phyloP scores from a whole-genome alignment of 1,140 invertebrate genomes.

The Drosophila simulans region DNA sequence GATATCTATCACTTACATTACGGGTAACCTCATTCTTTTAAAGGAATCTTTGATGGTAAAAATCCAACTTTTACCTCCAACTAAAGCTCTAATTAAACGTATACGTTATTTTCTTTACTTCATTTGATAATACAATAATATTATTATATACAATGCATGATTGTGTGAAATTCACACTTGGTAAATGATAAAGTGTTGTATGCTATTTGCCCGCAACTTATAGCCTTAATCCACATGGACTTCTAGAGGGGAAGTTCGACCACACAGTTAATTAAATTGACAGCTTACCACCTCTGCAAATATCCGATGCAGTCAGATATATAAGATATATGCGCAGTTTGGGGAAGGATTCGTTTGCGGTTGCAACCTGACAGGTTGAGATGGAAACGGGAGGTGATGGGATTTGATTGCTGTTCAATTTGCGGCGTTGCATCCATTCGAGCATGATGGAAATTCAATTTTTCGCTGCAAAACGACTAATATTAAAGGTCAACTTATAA shows the following conservation, averaged over 20 bases:
- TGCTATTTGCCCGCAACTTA: neutral
- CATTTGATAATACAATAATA: too few relatives aligned
- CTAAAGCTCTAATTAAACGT: too few relatives aligned
- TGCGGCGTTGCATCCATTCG: constrained; percentile 29
- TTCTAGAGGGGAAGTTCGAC: constrained; percentile 2
- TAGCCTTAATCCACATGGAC: constrained; percentile 5
- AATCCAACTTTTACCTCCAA: too few relatives aligned
- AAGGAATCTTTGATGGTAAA: too few relatives aligned
- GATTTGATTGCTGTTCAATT: constrained; percentile 41
- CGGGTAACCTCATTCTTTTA: too few relatives aligned
- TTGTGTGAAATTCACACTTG: too few relatives aligned
- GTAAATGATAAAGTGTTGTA: too few relatives aligned
- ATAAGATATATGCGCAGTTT: neutral
- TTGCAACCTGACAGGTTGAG: neutral
- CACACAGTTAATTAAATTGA: constrained; percentile 69
- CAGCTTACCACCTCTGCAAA: constrained; percentile 45
- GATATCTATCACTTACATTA: too few relatives aligned
- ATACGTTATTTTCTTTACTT: too few relatives aligned
- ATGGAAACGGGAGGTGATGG: neutral
- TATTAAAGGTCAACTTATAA: neutral
- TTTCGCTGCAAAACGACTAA: neutral
- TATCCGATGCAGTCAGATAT: constrained; percentile 20
- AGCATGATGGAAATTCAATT: constrained; percentile 25
- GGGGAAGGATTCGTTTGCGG: neutral
- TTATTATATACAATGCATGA: too few relatives aligned